phyloP scores from a whole-genome alignment of 2,113 vertebrate genomes.

The Centropus unirufus region DNA sequence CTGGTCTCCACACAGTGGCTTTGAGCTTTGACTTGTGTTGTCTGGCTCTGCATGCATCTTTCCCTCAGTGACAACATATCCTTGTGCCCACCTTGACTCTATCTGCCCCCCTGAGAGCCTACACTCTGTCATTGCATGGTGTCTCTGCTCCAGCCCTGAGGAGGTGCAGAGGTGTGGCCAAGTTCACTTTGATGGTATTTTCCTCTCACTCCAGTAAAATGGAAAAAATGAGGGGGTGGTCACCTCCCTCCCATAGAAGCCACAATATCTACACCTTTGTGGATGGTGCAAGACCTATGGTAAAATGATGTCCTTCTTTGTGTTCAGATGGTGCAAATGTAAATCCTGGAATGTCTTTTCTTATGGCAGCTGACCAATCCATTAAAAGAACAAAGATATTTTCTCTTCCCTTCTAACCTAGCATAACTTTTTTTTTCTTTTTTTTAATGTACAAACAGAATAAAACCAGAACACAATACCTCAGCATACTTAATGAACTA shows the following conservation, averaged over 20 bases:
- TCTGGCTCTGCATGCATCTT: not conserved
- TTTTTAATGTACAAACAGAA: not conserved
- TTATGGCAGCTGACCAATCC: not conserved
- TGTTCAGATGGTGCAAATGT: not conserved
- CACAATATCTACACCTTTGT: rapidly evolving
- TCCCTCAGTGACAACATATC: not conserved
- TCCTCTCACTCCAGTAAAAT: not conserved
- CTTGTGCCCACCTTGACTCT: not conserved
- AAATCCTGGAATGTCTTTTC: not conserved
- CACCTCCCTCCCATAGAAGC: not conserved
- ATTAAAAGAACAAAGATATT: not conserved
- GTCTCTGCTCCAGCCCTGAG: not conserved
- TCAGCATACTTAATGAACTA: not conserved
- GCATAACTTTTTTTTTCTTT: not conserved
- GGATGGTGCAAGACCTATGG: too few relatives aligned
- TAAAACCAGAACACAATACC: not conserved
- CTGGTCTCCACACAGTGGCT: not conserved
- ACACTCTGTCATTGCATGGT: not conserved
- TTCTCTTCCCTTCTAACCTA: not conserved
- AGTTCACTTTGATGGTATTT: not conserved
- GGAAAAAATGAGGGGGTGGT: not conserved
- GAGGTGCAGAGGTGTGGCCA: not conserved
- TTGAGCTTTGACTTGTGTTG: not conserved
- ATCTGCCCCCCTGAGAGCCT: not conserved
- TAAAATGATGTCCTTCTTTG: not conserved